Conservation (phyloP, 2,113 vertebrate species). For the Sebastes fasciatus region DNA sequence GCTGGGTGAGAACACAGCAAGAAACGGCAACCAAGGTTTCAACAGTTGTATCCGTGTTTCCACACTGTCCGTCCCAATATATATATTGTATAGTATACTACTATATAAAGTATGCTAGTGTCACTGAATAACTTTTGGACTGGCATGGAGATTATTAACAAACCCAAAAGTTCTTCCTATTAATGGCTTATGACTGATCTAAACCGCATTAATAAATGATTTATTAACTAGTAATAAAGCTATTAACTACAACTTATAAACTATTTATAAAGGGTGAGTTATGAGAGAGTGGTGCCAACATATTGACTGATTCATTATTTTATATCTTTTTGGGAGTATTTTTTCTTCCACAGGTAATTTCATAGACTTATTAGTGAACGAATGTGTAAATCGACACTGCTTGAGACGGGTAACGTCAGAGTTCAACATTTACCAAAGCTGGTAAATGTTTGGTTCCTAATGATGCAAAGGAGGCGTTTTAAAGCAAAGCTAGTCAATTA, state of each 20-base stretch:
- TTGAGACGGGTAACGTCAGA: too few relatives aligned
- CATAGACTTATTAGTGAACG: too few relatives aligned
- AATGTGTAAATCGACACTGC: too few relatives aligned
- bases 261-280: not conserved
- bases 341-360: too few relatives aligned
- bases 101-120: not conserved
- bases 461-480: not conserved
- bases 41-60: conserved; percentile 17
- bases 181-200: not conserved
- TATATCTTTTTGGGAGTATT: not conserved
- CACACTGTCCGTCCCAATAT: conserved; percentile 1
- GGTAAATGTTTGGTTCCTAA: not conserved
- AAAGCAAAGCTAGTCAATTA: not conserved
- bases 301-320: too few relatives aligned
- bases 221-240: not conserved
- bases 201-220: not conserved
- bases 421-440: too few relatives aligned
- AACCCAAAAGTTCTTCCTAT: too few relatives aligned
- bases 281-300: not conserved
- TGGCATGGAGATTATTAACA: not conserved
- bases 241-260: not conserved
- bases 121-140: not conserved
- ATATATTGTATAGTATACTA: not conserved
- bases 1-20: conserved; percentile 18
- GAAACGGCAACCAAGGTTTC: not conserved